phyloP scores from a whole-genome alignment of 2,888 invertebrate genomes.

The Sarcophaga carnaria region DNA sequence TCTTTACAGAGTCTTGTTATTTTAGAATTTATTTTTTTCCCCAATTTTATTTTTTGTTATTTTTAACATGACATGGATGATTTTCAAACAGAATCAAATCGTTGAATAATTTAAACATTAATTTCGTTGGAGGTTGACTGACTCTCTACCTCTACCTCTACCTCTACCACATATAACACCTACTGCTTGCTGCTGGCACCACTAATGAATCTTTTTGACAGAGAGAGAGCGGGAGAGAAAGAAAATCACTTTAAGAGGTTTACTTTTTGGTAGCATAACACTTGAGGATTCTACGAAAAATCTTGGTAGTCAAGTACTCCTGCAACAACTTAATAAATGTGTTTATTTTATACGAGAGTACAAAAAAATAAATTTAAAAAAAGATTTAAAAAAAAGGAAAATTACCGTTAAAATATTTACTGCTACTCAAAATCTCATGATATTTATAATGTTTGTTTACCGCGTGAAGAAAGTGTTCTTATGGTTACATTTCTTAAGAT shows the following conservation, averaged over 20 bases:
- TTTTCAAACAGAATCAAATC: slow-evolving; percentile 2
- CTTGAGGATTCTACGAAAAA: background rate
- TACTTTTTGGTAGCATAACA: no score
- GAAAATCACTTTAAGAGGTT: background rate
- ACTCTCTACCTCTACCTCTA: background rate
- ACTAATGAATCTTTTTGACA: no score
- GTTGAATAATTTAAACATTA: slow-evolving; percentile 25
- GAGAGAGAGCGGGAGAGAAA: no score
- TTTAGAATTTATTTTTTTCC: no score
- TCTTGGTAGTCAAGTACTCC: slow-evolving; percentile 10
- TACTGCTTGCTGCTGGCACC: no score
- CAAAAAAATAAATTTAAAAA: background rate
- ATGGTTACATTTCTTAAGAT: no score
- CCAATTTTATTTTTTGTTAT: no score
- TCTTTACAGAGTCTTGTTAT: no score
- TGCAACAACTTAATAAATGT: background rate
- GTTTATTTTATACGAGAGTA: no score
- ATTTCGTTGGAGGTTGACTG: background rate
- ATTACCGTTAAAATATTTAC: slow-evolving; percentile 48
- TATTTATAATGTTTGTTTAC: slow-evolving; percentile 21
- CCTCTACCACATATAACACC: background rate
- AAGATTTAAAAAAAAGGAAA: no score
- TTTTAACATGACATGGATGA: slow-evolving; percentile 11
- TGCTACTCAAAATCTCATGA: slow-evolving; percentile 35
- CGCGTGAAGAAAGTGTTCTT: no score